phyloP scores from a whole-genome alignment of 2,797 vertebrate genomes.

The Mormyrops boulengeri region DNA sequence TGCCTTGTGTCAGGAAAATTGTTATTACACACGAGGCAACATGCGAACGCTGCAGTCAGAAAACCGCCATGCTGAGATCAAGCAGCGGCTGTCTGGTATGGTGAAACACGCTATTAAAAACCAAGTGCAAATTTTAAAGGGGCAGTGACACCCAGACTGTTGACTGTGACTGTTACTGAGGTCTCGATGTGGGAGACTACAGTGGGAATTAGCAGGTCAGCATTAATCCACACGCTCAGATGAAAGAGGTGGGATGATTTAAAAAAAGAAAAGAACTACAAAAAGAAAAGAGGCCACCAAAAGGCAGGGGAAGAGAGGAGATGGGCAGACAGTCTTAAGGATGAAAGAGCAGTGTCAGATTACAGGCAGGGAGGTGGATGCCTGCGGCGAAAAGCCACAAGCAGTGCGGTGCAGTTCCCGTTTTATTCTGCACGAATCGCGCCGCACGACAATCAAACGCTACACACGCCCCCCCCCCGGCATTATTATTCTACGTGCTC shows the following conservation, averaged over 20 bases:
- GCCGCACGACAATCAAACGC: background rate
- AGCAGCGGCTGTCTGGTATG: slow-evolving; percentile 30
- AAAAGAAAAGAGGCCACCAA: slow-evolving; percentile 21
- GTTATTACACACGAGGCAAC: background rate
- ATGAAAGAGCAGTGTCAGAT: background rate
- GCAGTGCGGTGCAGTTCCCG: background rate
- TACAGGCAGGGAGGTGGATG: background rate
- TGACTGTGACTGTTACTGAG: slow-evolving; percentile 28
- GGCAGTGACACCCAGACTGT: slow-evolving; percentile 37
- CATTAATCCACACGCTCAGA: slow-evolving; percentile 24
- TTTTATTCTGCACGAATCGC: background rate
- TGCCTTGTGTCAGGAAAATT: background rate
- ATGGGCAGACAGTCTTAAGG: background rate
- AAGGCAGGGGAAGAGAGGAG: slow-evolving; percentile 15
- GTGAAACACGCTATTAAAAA: slow-evolving; percentile 42
- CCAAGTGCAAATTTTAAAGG: slow-evolving; percentile 53
- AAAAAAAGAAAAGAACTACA: background rate
- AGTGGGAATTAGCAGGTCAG: slow-evolving; percentile 40
- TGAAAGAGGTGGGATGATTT: background rate
- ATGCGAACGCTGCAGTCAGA: background rate
- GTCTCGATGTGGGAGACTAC: slow-evolving; percentile 33
- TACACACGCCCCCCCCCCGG: background rate
- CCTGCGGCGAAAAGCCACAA: background rate
- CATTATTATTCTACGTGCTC: background rate
- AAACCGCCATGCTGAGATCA: background rate